Evolutionary conservation across 2,113 vertebrate genomes (phyloP), one percentile per base, ranked within the genome.

Genomic region (Turdus rufiventris): DNA sequence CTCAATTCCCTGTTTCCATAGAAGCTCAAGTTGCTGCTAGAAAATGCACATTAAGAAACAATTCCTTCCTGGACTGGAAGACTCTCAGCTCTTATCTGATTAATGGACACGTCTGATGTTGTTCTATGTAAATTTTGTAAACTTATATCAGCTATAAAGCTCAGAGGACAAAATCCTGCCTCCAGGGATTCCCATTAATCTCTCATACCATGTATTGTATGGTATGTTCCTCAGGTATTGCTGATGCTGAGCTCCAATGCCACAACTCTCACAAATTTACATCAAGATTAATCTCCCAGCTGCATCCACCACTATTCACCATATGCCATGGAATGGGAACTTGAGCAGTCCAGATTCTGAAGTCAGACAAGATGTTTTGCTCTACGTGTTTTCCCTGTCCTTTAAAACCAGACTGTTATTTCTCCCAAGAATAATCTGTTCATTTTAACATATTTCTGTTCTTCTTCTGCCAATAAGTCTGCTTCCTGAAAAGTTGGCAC

Each of bases 401-500:
- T 87, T 87, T 56, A 50, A 89, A 76, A 85, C 58, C 87, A 92
- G 67, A 36, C 66, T 79, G 70, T 66, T 95, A 43, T 94, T 94
- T 89, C 84, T 92, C 87, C 70, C 57, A 79, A 76, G 77, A 81
- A 76, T 66, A 85, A 85, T 82, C 89, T 93, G 91, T 81, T 77
- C 40, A 1, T 67, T 93, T 92, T 57, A 81, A 73, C 28, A 28
- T 94, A 77, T 92, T 96, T 95, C 81, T 92, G 87, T 60, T 94
- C 10, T 82, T 81, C 73, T 82, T 58, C 82, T 92, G 92, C 94
- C 95, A 93, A 1, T 66, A 88, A 87, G 38, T 75, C 96, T 94
- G 93, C 84, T 92, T 91, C 89, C 77, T 70, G 66, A 42, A 58
- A 96, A 87, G 91, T 12, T 96, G 91, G 95, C 94, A 94, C 62